Percentiles rank a stretch among this genome's conserved stretches.
Conservation (phyloP, 2,113 vertebrate species). For the Chaetodon auriga region DNA sequence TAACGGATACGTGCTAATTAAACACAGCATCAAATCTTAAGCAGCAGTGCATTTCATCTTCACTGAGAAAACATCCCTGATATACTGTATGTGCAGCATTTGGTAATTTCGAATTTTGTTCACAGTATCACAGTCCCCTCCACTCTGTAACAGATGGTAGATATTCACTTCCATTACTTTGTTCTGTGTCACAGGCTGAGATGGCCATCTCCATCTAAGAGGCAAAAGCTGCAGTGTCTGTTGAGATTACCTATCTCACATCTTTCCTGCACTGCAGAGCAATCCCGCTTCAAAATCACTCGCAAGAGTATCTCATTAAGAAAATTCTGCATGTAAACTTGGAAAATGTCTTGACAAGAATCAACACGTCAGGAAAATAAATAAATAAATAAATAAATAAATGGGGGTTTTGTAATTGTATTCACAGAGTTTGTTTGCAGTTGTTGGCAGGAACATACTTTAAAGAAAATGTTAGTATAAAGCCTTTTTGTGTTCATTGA, state of each 20-base stretch:
- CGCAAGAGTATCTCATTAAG: constrained; percentile 38
- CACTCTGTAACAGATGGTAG: neutral
- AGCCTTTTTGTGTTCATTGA: constrained; percentile 18
- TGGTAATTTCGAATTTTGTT: constrained; percentile 22
- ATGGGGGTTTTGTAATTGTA: neutral
- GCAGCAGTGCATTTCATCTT: neutral
- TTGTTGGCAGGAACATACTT: neutral
- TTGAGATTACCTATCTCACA: constrained; percentile 37
- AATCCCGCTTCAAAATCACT: constrained; percentile 1
- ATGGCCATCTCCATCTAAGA: neutral
- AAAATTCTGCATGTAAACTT: constrained; percentile 11
- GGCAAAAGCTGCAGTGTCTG: constrained; percentile 37
- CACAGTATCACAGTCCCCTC: neutral
- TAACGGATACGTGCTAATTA: neutral
- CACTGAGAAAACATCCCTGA: neutral
- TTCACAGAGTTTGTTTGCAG: neutral
- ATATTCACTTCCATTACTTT: constrained; percentile 17
- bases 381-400: neutral
- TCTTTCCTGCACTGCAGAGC: constrained; percentile 46
- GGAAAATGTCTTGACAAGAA: constrained; percentile 7
- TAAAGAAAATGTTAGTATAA: constrained; percentile 4
- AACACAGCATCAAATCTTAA: neutral
- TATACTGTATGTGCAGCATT: neutral
- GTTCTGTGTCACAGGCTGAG: constrained; percentile 36
- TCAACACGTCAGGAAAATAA: neutral